Base-by-base conservation (phyloP, 2,797 vertebrate species). In the Sebastes jordani region DNA sequence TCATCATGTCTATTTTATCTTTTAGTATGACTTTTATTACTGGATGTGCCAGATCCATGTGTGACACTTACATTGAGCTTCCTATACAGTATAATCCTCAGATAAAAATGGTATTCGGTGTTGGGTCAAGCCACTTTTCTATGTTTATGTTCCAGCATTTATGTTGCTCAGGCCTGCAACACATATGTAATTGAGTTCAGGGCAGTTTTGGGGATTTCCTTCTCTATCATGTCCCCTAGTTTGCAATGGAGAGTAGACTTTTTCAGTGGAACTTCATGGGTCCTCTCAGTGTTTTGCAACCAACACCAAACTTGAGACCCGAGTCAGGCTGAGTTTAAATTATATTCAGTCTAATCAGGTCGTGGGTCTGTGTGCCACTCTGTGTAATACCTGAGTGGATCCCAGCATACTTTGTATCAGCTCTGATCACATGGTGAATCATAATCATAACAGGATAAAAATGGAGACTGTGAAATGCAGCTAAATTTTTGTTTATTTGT, bases 181-280 rank as follows among this genome's bases (percentile, higher is more conserved):
- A 65, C 14, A 84, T 73, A 25, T 78, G 69, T 64, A 34, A 81
- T 38, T 65, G 29, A 70, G 59, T 30, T 64, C 16, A 30, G 18
- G 61, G 38, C 71, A 34, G 34, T 62, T 60, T 56, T 61, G 38
- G 5, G 3, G 9, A 13, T 38, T 71, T 66, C 22, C 8, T 56
- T 69, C 27, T 38, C 9, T 20, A 22, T 18, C 7, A 29, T 42
- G n/a, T 62, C 25, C 27, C 10, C 10, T 23, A 29, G 22, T 64
- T 14, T 71, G 74, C 54, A 29, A 65, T 20, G 13, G 22, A 5
- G 8, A 25, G 14, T 32, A 4, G 34, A 29, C 7, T 65, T 67
- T 22, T 4, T 36, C 36, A 34, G 6, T 69, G 34, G 34, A 54
- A 46, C 23, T 70, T 65, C 4, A 11, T 22, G 23, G 6, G 5